Evolutionary conservation across 2,113 vertebrate species (phyloP).

Genomic region (Oenanthe oenanthe): DNA sequence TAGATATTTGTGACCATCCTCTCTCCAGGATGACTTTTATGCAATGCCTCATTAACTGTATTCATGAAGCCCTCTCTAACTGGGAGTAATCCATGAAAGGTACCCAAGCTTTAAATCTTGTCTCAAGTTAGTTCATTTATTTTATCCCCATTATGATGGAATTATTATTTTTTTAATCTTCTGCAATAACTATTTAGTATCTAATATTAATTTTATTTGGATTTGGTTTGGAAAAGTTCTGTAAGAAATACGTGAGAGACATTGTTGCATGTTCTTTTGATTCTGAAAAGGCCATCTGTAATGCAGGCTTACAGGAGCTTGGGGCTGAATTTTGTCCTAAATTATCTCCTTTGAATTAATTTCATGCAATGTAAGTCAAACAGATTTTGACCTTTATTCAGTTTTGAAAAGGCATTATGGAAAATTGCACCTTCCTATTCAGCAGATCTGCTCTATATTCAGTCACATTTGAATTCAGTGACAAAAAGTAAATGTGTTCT

Average conservation of each 20-base stretch:
- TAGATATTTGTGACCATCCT: not conserved
- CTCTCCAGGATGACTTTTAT: not conserved
- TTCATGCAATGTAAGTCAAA: conserved; percentile 30
- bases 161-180: not conserved
- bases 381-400: conserved; percentile 49
- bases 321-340: conserved; percentile 13
- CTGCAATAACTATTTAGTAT: not conserved
- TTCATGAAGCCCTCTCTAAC: not conserved
- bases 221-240: not conserved
- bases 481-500: conserved; percentile 40
- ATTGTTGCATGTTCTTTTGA: not conserved
- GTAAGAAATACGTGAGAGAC: not conserved
- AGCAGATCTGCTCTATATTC: conserved; percentile 17
- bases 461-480: conserved; percentile 24
- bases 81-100: not conserved
- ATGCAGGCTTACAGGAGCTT: not conserved
- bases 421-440: conserved; percentile 36
- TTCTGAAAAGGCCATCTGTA: conserved; percentile 9
- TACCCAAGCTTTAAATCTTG: not conserved
- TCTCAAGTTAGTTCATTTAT: not conserved
- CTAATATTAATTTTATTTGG: not conserved
- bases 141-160: not conserved
- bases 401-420: conserved; percentile 18
- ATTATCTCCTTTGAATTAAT: conserved; percentile 20
- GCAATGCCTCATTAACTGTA: not conserved